A percentile compares a stretch with the other conserved stretches of the same genome.
phyloP scores from a whole-genome alignment of 37 sponge, comb jelly and placozoan genomes.

The Spongilla lacustris region DNA sequence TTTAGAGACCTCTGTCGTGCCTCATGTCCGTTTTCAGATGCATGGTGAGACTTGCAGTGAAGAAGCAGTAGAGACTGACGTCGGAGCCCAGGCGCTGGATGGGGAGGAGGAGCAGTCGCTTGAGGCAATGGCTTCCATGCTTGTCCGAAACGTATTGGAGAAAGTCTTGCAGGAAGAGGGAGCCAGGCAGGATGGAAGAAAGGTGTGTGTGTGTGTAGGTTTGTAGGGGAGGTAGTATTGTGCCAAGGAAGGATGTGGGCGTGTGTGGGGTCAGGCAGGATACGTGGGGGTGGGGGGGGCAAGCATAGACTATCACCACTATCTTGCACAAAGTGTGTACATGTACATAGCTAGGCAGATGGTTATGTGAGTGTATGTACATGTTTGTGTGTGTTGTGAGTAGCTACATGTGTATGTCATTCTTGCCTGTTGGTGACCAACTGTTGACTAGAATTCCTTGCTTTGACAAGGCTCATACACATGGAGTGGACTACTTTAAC shows the following conservation, averaged over 20 bases:
- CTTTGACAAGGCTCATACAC: no score
- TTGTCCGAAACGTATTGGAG: conserved; percentile 5
- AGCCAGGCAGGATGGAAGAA: not conserved
- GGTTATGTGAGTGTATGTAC: not conserved
- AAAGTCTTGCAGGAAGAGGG: conserved; percentile 9
- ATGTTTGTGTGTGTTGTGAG: conserved; percentile 13
- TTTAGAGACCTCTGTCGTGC: not conserved
- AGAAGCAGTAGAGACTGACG: not conserved
- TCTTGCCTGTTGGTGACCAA: not conserved
- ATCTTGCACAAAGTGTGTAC: no score
- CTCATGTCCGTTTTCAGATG: not conserved
- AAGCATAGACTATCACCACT: no score
- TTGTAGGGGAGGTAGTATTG: no score
- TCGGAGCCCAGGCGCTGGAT: not conserved
- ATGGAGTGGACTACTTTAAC: no score
- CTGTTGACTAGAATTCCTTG: no score
- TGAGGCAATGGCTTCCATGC: not conserved
- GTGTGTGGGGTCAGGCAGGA: no score
- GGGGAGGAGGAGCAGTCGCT: not conserved
- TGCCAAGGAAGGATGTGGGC: no score
- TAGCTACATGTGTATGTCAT: not conserved
- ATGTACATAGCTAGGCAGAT: no score
- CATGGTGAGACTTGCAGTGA: not conserved
- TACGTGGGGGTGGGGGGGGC: no score
- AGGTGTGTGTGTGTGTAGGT: not conserved